These are phyloP conservation scores for Cladopsammia gracilis DNA, from an alignment of 64 coral and sea anemone genomes.

Conservation along the genomic window DNA sequence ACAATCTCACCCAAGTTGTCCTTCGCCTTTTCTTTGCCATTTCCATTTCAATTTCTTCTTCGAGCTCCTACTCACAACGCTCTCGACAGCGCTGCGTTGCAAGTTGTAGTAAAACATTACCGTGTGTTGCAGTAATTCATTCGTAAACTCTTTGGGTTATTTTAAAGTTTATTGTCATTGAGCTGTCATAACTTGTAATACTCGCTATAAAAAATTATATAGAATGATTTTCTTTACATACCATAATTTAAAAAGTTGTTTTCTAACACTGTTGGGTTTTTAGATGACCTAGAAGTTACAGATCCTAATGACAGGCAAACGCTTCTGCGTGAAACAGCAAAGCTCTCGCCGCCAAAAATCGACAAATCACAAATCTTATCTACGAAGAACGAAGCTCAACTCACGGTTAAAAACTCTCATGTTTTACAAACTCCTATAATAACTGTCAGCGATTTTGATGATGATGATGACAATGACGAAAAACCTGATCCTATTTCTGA, in stretches of 20 bases:
- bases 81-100: no score
- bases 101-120: no score
- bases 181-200: no score
- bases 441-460: constrained; percentile 38
- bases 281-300: constrained; percentile 41
- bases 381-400: background rate
- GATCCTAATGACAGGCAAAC: background rate
- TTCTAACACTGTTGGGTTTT: background rate
- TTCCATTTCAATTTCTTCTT: no score
- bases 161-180: no score
- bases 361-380: background rate
- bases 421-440: background rate
- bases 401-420: background rate
- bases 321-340: background rate
- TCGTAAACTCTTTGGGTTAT: no score
- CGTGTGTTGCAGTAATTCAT: no score
- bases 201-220: no score
- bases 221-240: no score
- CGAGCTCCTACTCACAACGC: no score
- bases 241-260: background rate
- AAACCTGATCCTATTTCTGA: background rate
- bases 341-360: background rate
- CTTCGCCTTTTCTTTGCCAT: no score
- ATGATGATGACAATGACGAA: constrained; percentile 2
- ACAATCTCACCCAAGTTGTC: no score